These are phyloP conservation scores for Rosalia funebris DNA, from an alignment of 2,888 invertebrate genomes.

Conservation along the genomic window DNA sequence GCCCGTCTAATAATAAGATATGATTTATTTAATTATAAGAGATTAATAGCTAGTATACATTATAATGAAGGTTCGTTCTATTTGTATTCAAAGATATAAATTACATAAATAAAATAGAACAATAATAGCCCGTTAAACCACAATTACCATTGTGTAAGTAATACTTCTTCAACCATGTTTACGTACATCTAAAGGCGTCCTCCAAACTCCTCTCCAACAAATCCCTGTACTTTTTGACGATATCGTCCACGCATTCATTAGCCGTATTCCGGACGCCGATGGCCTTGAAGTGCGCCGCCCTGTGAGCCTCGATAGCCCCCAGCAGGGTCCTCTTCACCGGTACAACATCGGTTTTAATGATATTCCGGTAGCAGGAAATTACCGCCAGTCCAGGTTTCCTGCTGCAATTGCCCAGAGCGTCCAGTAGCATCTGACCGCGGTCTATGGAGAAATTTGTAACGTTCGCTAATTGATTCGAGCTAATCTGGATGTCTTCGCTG, in stretches of 20 bases:
- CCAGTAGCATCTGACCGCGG: conserved; percentile 51
- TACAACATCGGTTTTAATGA: conserved; percentile 51
- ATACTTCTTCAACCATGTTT: no score
- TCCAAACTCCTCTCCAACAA: conserved; percentile 37
- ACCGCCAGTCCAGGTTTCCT: conserved; percentile 48
- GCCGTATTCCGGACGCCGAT: conserved; percentile 50
- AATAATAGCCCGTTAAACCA: no score
- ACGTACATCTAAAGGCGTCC: no score
- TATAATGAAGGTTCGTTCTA: no score
- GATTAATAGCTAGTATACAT: no score
- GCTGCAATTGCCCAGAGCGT: conserved; percentile 51
- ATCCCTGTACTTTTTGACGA: conserved; percentile 37
- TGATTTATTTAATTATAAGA: no score
- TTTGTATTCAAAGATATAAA: no score
- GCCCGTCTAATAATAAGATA: no score
- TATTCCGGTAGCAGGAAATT: conserved; percentile 55
- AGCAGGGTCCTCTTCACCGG: conserved; percentile 55
- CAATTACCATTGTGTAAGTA: no score
- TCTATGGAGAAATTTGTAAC: conserved; percentile 44
- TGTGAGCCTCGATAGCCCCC: conserved; percentile 52
- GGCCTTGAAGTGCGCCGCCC: conserved; percentile 48
- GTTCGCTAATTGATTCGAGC: conserved; percentile 40
- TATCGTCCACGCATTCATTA: conserved; percentile 52
- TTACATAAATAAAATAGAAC: no score
- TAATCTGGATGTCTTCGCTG: conserved; percentile 20